phyloP scores from a whole-genome alignment of 2,888 invertebrate genomes.

The Allolobophora icterica region DNA sequence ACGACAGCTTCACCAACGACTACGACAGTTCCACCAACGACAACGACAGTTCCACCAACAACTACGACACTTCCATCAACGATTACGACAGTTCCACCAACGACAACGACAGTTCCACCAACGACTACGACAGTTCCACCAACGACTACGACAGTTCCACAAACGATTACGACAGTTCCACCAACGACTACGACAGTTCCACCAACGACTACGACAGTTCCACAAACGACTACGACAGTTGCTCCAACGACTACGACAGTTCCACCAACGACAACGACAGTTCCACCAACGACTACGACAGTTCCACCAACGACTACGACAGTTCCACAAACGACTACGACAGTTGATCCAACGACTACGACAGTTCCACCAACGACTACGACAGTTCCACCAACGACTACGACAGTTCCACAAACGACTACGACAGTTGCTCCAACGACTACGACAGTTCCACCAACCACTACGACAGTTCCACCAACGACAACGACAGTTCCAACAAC shows the following conservation, averaged over 20 bases:
- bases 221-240: not conserved
- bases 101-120: not conserved
- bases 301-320: not conserved
- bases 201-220: not conserved
- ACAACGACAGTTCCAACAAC: not conserved
- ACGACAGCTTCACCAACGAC: too few relatives aligned
- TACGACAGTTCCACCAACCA: too few relatives aligned
- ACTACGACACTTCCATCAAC: not conserved
- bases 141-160: not conserved
- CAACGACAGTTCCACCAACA: not conserved
- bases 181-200: not conserved
- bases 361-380: not conserved
- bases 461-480: not conserved
- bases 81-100: not conserved
- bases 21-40: not conserved
- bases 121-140: not conserved
- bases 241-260: not conserved
- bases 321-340: not conserved
- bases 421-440: not conserved
- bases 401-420: constrained; percentile 14
- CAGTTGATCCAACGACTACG: too few relatives aligned
- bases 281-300: not conserved
- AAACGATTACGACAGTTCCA: too few relatives aligned
- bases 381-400: not conserved
- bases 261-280: not conserved